Percentiles rank a stretch among this genome's conserved stretches.
phyloP scores from a whole-genome alignment of 2,797 vertebrate genomes.

The Malurus leucopterus region DNA sequence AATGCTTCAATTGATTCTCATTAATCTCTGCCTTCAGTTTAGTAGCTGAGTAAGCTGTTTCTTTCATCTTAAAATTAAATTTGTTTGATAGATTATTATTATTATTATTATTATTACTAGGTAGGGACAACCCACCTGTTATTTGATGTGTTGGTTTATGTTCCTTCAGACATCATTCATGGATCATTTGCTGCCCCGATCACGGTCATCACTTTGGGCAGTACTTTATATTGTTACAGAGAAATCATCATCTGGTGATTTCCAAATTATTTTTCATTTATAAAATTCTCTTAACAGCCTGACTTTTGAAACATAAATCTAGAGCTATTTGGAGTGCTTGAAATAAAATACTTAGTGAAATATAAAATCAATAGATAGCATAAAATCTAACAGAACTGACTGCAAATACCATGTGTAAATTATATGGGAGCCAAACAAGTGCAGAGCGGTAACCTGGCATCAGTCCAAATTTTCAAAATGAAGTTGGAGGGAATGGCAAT shows the following conservation, averaged over 20 bases:
- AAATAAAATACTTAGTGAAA: conserved; percentile 43
- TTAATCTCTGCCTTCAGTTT: conserved; percentile 67
- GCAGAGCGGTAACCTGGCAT: not conserved
- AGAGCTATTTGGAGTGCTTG: not conserved
- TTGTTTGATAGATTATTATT: conserved; percentile 44
- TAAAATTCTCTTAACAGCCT: conserved; percentile 42
- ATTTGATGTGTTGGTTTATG: conserved; percentile 16
- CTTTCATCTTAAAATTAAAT: conserved; percentile 61
- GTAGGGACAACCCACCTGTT: conserved; percentile 42
- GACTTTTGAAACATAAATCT: conserved; percentile 43
- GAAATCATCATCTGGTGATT: conserved; percentile 43
- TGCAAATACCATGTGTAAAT: conserved; percentile 38
- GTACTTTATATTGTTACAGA: conserved; percentile 41
- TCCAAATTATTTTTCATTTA: conserved; percentile 57
- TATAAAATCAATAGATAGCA: conserved; percentile 46
- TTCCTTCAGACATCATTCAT: not conserved
- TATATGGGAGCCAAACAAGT: conserved; percentile 20
- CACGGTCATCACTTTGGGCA: conserved; percentile 7
- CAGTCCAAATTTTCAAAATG: not conserved
- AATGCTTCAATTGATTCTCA: conserved; percentile 73
- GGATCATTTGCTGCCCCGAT: conserved; percentile 19
- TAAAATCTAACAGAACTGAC: conserved; percentile 41
- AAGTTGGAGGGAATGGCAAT: not conserved
- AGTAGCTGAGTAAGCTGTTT: conserved; percentile 59
- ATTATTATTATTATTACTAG: conserved; percentile 24